Base-by-base conservation (phyloP, 2,113 vertebrate genomes). In the Cavia aperea region DNA sequence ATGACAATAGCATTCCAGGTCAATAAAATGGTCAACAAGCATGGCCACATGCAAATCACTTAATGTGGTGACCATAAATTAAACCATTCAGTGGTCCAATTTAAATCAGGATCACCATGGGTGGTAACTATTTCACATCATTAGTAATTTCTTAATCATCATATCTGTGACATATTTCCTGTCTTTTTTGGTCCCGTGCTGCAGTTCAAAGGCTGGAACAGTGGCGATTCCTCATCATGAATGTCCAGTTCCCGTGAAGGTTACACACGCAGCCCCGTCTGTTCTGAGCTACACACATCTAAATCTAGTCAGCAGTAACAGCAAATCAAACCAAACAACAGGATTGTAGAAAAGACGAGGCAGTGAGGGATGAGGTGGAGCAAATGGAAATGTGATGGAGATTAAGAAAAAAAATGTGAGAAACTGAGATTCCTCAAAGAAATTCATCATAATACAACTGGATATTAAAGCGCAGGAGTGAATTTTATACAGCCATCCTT, bases 291-390 rank as follows among this genome's bases (percentile, higher is more conserved):
- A 26, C 29, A 81, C 29, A 26, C 84, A 63, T 43, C 77, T 84
- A 85, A 95, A 92, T 14, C 9, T 72, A 88, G 19, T 54, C 36
- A 84, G 60, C 46, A 29, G 75, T 1, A 70, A n/a, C 1, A 91
- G 19, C 21, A 81, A 91, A 56, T 58, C 13, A 92, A 93, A 92
- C 13, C 70, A 89, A 83, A 92, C 14, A 33, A 82, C 26, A 88
- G 18, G 49, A 29, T 82, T 39, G 10, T 63, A 66, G 29, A 49
- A 4, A 83, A 16, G 36, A 23, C 66, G 39, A 65, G 21, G 21
- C 82, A 19, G 84, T 33, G 70, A 83, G 26, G 13, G 51, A 84
- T 65, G 56, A 60, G 43, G 2, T 39, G 65, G 33, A 19, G 21
- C 51, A 85, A 92, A 62, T 21, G 23, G 88, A 91, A 87, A 77